Evolutionary conservation across 1,140 invertebrate species (phyloP), one percentile per base, ranked within the genome.

Genomic region (Philotrypesis tridentata): DNA sequence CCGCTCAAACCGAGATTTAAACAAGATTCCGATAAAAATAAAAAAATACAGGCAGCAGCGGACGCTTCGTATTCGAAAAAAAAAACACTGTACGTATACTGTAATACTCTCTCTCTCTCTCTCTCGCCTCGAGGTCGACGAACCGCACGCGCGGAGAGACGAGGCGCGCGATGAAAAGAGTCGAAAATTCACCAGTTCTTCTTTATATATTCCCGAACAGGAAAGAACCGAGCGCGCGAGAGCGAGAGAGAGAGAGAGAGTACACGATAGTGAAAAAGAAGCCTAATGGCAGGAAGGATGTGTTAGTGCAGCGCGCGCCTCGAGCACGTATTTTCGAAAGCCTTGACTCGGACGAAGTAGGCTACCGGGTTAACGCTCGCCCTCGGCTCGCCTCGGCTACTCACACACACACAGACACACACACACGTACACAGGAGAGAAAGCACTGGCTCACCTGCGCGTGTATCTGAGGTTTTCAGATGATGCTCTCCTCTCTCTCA

Each of bases 251-350:
- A 70, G 68, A 70, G 61, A 65, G 61, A 65, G 14, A 65, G 33
- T 60, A 21, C 14, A n/a, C 5, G 55, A 60, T 5, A 21, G 14
- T 3, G 12, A 6, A n/a, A 8, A 65, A 25, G n/a, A n/a, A n/a
- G n/a, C n/a, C 25, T 65, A 65, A 65, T 65, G 14, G 61, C 61
- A 23, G 48, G 21, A 55, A 55, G 48, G 48, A 55, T 55, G 21
- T 55, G 48, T 17, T 55, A 55, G 48, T 55, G 48, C n/a, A 55
- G 48, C 48, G 48, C 48, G 48, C 48, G 48, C 48, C 48, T 55
- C 48, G 21, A 72, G 84, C 82, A 37, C 85, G 85, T 88, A 89
- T 89, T 90, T 90, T 91, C 87, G 89, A 90, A 90, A 90, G 89
- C 86, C 88, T 86, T 33, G 70, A 85, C 74, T 80, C 83, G 74